phyloP scores from a whole-genome alignment of 2,113 vertebrate species.

The Aramus guarauna region DNA sequence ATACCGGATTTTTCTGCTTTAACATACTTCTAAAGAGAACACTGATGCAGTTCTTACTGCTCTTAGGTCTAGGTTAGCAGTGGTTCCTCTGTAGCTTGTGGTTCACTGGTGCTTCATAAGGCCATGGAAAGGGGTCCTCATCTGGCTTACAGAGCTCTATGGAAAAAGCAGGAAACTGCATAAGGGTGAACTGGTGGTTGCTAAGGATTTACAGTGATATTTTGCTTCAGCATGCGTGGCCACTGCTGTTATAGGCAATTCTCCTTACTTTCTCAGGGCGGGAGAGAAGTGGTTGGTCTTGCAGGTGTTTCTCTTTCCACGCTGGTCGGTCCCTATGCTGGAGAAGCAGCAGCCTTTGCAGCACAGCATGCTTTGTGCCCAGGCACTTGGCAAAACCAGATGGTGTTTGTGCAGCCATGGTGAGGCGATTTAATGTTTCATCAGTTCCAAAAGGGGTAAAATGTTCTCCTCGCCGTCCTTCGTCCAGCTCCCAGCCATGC shows the following conservation, averaged over 20 bases:
- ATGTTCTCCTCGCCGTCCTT: neutral
- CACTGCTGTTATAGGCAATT: neutral
- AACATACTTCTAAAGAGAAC: neutral
- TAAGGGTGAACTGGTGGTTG: neutral
- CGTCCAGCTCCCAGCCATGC: neutral
- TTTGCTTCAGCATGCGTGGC: neutral
- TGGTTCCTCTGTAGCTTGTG: neutral
- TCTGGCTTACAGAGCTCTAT: neutral
- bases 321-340: neutral
- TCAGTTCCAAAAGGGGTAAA: neutral
- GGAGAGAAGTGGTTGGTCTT: neutral
- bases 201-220: neutral
- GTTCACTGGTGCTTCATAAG: neutral
- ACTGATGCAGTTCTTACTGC: neutral
- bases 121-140: neutral
- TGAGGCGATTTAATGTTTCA: neutral
- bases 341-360: neutral
- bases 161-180: neutral
- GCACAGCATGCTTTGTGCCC: neutral
- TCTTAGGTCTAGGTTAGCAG: neutral
- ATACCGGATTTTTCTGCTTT: neutral
- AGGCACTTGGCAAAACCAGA: neutral
- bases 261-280: neutral
- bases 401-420: accelerated
- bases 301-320: neutral